Evolutionary conservation across 2,888 invertebrate genomes (phyloP), one percentile per base, ranked within the genome.

Genomic region (Zaprionus bogoriensis): DNA sequence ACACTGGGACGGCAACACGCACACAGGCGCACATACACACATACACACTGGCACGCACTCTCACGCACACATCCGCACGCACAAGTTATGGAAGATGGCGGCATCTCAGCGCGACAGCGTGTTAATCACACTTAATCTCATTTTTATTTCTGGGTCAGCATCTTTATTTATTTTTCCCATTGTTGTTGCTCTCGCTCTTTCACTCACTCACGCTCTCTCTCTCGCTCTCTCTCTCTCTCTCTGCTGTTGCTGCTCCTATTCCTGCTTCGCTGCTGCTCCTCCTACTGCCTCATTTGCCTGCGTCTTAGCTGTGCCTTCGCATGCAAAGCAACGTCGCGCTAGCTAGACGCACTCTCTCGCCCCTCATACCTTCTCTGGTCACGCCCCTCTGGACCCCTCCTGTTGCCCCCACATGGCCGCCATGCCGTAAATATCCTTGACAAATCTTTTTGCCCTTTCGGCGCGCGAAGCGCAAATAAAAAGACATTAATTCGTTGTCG

Each of bases 141-240:
- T 80, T 86, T 86, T 87, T 86, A 86, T 87, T 84, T 80, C 84
- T 87, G 82, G 87, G 87, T 87, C 87, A 86, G 86, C 87, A 86
- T 82, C 80, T 87, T 86, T 78, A 76, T 82, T 67, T 36, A 12
- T 42, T 44, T 59, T 52, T 53, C 64, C 25, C 54, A 46, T 47
- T 45, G 47, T 44, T 61, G 19, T 38, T 10, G 14, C 19, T 20
- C 22, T 20, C 7, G 36, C 22, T 52, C 22, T 27, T 7, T 41
- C 23, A 38, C 41, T 14, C 19, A 9, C 42, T 41, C 48, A 12
- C 51, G 23, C 10, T 7, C 30, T 9, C 23, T 3, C 38, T 52
- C 9, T 41, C 17, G 20, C 20, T 42, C 12, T n/a, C 19, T 27
- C 9, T 19, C 25, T 28, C 12, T 14, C 36, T 12, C 53, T 22